Conservation (phyloP, 2,113 vertebrate species). For the Passerina amoena region DNA sequence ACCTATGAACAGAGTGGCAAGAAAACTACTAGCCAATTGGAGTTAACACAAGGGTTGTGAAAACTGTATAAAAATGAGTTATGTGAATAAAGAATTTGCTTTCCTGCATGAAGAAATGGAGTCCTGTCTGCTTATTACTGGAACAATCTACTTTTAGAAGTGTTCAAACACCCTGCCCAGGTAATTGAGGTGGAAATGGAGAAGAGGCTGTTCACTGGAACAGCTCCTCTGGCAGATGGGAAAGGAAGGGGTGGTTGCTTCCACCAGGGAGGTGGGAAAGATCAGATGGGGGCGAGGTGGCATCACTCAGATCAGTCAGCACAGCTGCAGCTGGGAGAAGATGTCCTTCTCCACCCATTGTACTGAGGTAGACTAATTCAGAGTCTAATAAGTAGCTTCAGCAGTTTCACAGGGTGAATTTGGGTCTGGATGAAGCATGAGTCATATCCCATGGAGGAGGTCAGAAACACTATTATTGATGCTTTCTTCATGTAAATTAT, state of each 20-base stretch:
- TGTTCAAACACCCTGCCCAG: background rate
- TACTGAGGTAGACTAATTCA: background rate
- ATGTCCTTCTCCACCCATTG: background rate
- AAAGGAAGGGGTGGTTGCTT: background rate
- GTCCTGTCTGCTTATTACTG: too few relatives aligned
- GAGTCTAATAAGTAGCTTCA: conserved; percentile 18
- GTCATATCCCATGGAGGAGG: background rate
- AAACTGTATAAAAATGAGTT: background rate
- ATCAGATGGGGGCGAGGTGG: background rate
- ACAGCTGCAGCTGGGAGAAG: background rate
- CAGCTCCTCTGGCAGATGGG: background rate
- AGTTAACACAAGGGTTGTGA: background rate
- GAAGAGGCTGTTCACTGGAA: background rate
- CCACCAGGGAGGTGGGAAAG: background rate
- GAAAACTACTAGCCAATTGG: background rate
- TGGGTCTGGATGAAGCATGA: background rate
- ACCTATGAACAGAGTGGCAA: background rate
- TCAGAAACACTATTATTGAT: background rate
- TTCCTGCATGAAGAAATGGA: background rate
- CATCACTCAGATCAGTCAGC: background rate
- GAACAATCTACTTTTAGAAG: background rate
- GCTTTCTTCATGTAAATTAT: background rate
- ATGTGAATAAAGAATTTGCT: background rate
- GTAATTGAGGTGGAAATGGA: background rate
- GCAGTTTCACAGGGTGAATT: background rate